A percentile compares a stretch with the other conserved stretches of the same genome.
These are phyloP conservation scores for Chrysochloris asiatica DNA, from an alignment of 2,113 vertebrate genomes.

Conservation along the genomic window DNA sequence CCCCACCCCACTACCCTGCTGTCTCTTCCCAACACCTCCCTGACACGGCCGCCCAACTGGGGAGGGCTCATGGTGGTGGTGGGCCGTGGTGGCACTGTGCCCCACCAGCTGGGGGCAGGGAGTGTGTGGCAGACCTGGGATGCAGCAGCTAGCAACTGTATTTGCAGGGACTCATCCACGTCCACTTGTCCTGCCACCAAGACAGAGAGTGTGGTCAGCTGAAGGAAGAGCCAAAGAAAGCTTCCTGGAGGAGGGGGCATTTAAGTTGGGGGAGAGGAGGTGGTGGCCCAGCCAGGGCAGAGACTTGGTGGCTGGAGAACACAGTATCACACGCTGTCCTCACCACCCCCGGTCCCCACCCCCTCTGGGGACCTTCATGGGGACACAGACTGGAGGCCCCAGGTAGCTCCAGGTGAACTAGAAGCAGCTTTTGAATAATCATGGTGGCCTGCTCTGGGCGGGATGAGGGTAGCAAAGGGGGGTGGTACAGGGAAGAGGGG, in stretches of 20 bases:
- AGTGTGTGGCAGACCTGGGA: neutral
- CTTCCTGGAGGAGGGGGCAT: neutral
- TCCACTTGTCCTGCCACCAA: neutral
- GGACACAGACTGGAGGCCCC: neutral
- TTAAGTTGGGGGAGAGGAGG: neutral
- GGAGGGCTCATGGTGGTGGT: neutral
- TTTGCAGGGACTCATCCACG: neutral
- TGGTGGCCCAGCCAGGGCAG: neutral
- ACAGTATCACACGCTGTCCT: neutral
- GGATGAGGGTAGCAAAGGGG: rapidly evolving
- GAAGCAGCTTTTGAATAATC: constrained; percentile 42
- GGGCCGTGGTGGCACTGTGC: too few species aligned
- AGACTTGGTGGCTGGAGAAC: neutral
- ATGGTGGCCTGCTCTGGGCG: neutral
- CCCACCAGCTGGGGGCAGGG: neutral
- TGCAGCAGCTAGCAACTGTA: rapidly evolving
- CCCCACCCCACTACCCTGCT: neutral
- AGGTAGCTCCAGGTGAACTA: constrained; percentile 19
- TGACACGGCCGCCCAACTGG: neutral
- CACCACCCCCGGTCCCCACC: neutral
- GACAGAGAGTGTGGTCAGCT: neutral
- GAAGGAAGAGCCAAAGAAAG: neutral
- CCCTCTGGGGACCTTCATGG: neutral
- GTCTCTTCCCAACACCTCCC: neutral
- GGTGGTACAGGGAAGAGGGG: too few species aligned